These are phyloP conservation scores for Vimba vimba DNA, from an alignment of 2,113 vertebrate genomes.

Conservation along the genomic window DNA sequence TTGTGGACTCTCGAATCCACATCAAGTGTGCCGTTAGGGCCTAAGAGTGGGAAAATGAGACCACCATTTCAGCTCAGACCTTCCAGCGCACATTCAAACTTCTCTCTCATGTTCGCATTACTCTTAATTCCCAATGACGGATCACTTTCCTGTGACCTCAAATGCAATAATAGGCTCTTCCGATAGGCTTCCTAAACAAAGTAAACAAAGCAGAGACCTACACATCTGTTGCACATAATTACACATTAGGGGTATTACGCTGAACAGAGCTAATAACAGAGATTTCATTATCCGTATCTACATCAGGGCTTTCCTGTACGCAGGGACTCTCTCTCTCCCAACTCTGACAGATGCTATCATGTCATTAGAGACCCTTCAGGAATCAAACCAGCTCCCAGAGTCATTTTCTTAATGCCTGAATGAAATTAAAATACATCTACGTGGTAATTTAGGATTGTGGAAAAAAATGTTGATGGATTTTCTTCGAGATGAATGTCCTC, in stretches of 20 bases:
- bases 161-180: slow-evolving; percentile 13
- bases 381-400: slow-evolving; percentile 7
- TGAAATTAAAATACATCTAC: slow-evolving; percentile 29
- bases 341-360: slow-evolving; percentile 36
- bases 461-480: slow-evolving; percentile 11
- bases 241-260: slow-evolving; percentile 36
- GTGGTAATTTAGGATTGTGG: slow-evolving; percentile 28
- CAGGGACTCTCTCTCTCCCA: background rate
- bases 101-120: slow-evolving; percentile 3
- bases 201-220: slow-evolving; percentile 24
- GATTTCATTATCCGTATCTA: slow-evolving; percentile 8
- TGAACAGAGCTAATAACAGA: slow-evolving; percentile 25
- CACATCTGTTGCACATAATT: slow-evolving; percentile 46
- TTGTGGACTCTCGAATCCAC: background rate
- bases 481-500: slow-evolving; percentile 16
- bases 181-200: background rate
- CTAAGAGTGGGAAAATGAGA: background rate
- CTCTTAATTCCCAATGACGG: slow-evolving; percentile 28
- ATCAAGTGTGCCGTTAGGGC: background rate
- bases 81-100: background rate
- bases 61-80: background rate
- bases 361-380: slow-evolving; percentile 34
- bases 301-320: background rate
- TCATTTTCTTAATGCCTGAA: slow-evolving; percentile 36
- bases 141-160: slow-evolving; percentile 37